These are phyloP conservation scores for Myxocyprinus asiaticus DNA, from an alignment of 2,113 vertebrate genomes.

Conservation along the genomic window DNA sequence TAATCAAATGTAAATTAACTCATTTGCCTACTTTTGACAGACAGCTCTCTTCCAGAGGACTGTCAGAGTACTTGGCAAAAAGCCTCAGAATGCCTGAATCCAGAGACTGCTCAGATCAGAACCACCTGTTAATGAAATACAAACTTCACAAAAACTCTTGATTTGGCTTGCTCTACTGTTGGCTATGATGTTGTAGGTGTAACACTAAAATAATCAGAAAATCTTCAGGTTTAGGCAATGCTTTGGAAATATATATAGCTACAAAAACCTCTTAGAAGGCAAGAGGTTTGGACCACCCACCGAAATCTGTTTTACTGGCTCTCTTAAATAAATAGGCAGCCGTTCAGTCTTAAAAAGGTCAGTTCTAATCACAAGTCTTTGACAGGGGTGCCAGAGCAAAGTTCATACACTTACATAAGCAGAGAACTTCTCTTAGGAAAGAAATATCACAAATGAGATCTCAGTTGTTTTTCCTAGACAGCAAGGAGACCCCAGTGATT, in stretches of 20 bases:
- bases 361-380: not conserved
- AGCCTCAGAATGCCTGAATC: not conserved
- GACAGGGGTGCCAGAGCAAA: not conserved
- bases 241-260: slow-evolving; percentile 12
- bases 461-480: too few relatives aligned
- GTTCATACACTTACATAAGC: not conserved
- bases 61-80: not conserved
- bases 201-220: not conserved
- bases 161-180: not conserved
- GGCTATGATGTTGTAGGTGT: slow-evolving; percentile 4
- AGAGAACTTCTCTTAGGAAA: too few relatives aligned
- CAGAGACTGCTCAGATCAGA: not conserved
- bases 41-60: not conserved
- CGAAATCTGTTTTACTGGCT: slow-evolving; percentile 10
- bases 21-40: not conserved
- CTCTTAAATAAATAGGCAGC: not conserved
- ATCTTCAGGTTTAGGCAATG: slow-evolving; percentile 2
- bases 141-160: not conserved
- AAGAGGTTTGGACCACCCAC: slow-evolving; percentile 13
- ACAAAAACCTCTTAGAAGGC: not conserved
- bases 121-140: slow-evolving; percentile 12
- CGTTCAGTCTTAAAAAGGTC: not conserved
- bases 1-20: not conserved
- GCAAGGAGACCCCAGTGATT: too few relatives aligned
- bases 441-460: too few relatives aligned